Percentiles rank a stretch among this genome's conserved stretches.
phyloP scores from a whole-genome alignment of 2,113 vertebrate genomes.

The Salvator merianae region DNA sequence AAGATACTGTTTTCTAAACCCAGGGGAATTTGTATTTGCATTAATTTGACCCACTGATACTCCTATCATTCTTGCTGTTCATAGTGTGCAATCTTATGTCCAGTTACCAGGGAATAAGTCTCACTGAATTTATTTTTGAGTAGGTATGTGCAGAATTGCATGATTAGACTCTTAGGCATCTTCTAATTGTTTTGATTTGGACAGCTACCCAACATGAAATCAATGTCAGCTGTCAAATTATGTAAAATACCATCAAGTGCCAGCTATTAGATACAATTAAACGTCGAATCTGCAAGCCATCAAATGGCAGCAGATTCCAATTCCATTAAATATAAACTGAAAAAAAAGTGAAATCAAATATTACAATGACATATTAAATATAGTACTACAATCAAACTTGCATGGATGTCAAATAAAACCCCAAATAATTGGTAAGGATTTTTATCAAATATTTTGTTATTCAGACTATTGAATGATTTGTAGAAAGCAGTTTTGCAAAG shows the following conservation, averaged over 20 bases:
- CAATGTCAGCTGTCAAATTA: not conserved
- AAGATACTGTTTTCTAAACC: too few relatives aligned
- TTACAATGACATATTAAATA: not conserved
- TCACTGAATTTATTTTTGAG: too few relatives aligned
- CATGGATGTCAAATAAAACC: not conserved
- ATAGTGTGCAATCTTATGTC: too few relatives aligned
- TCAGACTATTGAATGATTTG: not conserved
- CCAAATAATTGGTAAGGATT: not conserved
- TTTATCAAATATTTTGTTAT: not conserved
- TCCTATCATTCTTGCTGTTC: too few relatives aligned
- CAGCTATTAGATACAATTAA: not conserved
- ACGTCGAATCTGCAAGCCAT: not conserved
- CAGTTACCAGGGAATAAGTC: too few relatives aligned
- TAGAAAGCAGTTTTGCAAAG: not conserved
- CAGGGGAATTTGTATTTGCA: too few relatives aligned
- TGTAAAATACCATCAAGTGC: not conserved
- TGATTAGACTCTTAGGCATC: not conserved
- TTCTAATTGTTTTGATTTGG: not conserved
- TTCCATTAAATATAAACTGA: not conserved
- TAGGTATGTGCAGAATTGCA: not conserved
- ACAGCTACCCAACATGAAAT: not conserved
- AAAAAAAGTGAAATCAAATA: not conserved
- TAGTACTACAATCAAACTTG: not conserved
- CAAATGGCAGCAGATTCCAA: not conserved
- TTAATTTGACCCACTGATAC: too few relatives aligned